phyloP scores from a whole-genome alignment of 2,113 vertebrate species.

The Empidonax traillii region DNA sequence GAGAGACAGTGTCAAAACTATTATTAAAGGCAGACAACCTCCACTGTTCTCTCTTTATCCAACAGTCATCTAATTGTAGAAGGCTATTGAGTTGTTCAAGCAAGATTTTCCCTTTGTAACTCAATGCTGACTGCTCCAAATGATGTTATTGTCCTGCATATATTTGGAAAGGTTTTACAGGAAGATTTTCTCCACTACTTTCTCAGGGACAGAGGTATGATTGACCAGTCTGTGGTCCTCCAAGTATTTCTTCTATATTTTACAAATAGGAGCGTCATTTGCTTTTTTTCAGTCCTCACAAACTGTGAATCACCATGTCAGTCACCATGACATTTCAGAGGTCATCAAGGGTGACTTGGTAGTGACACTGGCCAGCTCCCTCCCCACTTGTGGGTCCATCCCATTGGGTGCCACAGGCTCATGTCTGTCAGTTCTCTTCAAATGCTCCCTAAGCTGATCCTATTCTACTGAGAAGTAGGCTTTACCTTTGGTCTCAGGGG shows the following conservation, averaged over 20 bases:
- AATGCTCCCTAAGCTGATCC: background rate
- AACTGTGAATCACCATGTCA: background rate
- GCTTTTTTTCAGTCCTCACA: background rate
- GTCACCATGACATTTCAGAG: background rate
- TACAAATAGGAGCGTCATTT: background rate
- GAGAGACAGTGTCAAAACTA: background rate
- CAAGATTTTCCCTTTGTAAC: background rate
- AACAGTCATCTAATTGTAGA: background rate
- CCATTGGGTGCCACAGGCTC: background rate
- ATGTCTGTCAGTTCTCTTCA: background rate
- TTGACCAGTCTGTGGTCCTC: background rate
- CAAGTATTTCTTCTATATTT: background rate
- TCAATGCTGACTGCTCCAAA: background rate
- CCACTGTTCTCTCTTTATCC: background rate
- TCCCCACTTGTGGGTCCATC: background rate
- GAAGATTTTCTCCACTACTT: background rate
- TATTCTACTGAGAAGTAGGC: background rate
- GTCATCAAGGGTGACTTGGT: accelerated
- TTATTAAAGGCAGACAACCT: background rate
- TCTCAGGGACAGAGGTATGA: background rate
- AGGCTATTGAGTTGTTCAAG: background rate
- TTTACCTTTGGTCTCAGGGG: background rate
- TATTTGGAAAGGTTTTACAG: background rate
- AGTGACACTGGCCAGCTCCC: background rate
- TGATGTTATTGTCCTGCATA: background rate